phyloP scores from a whole-genome alignment of 2,113 vertebrate species.

The Callocephalon fimbriatum region DNA sequence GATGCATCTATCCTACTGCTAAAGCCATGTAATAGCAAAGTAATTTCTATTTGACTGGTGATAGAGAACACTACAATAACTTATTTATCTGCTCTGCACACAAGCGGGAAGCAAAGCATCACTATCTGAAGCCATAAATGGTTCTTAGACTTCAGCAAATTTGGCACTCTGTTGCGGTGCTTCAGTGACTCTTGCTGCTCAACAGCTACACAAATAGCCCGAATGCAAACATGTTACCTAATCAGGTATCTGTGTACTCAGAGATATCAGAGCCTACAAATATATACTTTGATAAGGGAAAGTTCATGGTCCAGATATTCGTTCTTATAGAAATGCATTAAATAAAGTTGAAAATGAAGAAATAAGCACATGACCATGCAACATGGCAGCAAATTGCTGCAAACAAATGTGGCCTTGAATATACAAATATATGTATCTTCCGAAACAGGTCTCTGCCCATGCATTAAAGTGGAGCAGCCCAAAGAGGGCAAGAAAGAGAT shows the following conservation, averaged over 20 bases:
- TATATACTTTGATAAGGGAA: constrained; percentile 47
- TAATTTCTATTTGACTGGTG: constrained; percentile 5
- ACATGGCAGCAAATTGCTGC: neutral
- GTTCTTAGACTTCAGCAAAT: constrained; percentile 30
- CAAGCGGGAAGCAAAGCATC: neutral
- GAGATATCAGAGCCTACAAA: constrained; percentile 42
- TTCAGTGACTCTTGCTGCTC: constrained; percentile 23
- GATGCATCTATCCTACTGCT: neutral
- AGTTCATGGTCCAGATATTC: constrained; percentile 35
- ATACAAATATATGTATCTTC: neutral
- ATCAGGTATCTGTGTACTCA: constrained; percentile 61
- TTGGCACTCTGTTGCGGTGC: neutral
- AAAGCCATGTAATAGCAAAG: neutral
- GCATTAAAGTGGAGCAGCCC: neutral
- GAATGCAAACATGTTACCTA: constrained; percentile 37
- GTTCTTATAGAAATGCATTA: constrained; percentile 4
- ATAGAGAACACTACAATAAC: neutral
- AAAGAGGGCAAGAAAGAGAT: neutral
- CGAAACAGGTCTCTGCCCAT: neutral
- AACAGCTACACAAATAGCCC: constrained; percentile 11
- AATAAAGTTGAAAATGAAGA: neutral
- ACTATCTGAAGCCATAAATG: neutral
- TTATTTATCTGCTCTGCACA: constrained; percentile 27
- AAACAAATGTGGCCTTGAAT: neutral
- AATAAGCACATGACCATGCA: neutral